Evolutionary conservation across 2,888 invertebrate genomes (phyloP).

Genomic region (Andrena haemorrhoa): DNA sequence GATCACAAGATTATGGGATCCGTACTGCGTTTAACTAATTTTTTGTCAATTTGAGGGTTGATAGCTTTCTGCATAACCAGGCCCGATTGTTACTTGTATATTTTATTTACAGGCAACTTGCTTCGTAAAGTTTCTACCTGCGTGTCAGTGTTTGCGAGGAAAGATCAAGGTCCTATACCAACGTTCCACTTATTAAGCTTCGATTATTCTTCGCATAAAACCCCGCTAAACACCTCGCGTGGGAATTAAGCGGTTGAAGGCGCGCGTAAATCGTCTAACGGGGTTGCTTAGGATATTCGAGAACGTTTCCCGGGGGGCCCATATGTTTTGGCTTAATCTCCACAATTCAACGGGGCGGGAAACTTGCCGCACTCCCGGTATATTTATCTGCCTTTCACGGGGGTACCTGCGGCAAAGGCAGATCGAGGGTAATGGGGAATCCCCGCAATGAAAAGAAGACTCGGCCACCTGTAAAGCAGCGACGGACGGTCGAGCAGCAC

Average conservation of each 20-base stretch:
- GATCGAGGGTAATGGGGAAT: constrained; percentile 40
- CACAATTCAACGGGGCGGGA: constrained; percentile 2
- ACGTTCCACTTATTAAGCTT: neutral
- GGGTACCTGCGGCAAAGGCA: constrained; percentile 21
- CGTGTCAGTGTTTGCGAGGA: neutral
- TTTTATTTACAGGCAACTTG: no score
- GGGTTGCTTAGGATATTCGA: neutral
- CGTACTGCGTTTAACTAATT: no score
- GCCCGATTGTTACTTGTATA: no score
- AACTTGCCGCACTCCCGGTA: constrained; percentile 6
- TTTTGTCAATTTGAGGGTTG: no score
- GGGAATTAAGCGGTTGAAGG: neutral
- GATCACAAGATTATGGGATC: no score
- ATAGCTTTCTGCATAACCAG: no score
- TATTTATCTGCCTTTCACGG: constrained; percentile 11
- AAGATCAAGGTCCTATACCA: neutral
- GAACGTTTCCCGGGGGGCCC: neutral
- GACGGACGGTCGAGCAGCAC: constrained; percentile 12
- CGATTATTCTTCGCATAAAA: neutral
- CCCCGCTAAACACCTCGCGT: no score
- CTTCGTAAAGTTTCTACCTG: no score
- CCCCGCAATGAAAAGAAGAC: constrained; percentile 32
- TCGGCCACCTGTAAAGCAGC: constrained; percentile 7
- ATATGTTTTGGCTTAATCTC: constrained; percentile 38
- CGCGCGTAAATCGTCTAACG: constrained; percentile 12